Percentiles rank a stretch among this genome's conserved stretches.
phyloP scores from a whole-genome alignment of 2,113 vertebrate species.

The Siniperca chuatsi region DNA sequence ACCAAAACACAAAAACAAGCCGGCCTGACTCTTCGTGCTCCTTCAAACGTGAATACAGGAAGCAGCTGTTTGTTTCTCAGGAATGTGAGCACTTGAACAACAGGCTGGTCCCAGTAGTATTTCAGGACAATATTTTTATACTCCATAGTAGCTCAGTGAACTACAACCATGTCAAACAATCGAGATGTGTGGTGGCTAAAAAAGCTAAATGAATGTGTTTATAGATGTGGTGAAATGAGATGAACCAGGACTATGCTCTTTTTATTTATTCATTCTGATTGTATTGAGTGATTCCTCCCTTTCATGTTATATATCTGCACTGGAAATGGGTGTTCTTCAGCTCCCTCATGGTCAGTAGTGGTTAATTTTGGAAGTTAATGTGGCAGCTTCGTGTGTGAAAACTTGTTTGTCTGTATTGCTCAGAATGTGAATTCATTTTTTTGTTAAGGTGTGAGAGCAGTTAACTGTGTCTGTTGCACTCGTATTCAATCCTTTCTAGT shows the following conservation, averaged over 20 bases:
- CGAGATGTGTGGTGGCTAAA: slow-evolving; percentile 36
- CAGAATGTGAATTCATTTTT: slow-evolving; percentile 4
- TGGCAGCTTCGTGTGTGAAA: slow-evolving; percentile 24
- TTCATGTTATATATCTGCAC: slow-evolving; percentile 44
- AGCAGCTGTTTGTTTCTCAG: slow-evolving; percentile 80
- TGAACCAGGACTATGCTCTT: slow-evolving; percentile 49
- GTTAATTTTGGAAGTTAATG: slow-evolving; percentile 5
- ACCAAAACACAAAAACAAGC: slow-evolving; percentile 17
- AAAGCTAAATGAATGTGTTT: slow-evolving; percentile 59
- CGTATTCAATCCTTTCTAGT: slow-evolving; percentile 22
- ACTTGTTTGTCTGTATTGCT: slow-evolving; percentile 16
- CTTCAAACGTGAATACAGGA: slow-evolving; percentile 55
- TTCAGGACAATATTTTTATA: slow-evolving; percentile 75
- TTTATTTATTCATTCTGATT: slow-evolving; percentile 60
- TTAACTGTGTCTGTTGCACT: slow-evolving; percentile 24
- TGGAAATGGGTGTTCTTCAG: slow-evolving; percentile 34
- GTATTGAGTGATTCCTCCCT: slow-evolving; percentile 49
- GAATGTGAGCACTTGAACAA: slow-evolving; percentile 77
- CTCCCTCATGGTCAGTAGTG: neutral
- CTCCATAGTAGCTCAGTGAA: slow-evolving; percentile 62
- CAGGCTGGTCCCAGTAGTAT: slow-evolving; percentile 59
- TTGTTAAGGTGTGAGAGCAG: slow-evolving; percentile 47
- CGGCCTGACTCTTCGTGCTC: slow-evolving; percentile 25
- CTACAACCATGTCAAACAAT: slow-evolving; percentile 20
- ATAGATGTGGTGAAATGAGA: slow-evolving; percentile 62